Base-by-base conservation (phyloP, 2,797 vertebrate genomes). In the Fratercula arctica region DNA sequence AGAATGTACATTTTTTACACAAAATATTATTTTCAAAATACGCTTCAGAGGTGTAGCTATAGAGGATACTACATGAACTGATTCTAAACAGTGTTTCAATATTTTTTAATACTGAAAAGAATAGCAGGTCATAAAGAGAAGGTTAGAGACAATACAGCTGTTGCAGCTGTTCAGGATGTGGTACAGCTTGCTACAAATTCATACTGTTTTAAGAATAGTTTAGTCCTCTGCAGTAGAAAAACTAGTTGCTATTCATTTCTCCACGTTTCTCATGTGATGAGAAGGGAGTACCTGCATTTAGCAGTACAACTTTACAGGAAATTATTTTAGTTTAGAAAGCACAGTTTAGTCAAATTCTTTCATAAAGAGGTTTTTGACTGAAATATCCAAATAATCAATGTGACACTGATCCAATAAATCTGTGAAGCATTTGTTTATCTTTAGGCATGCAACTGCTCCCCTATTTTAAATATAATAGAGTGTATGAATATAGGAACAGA, bases 381-480 rank as follows among this genome's bases (percentile, higher is more conserved):
- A 94, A 95, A 82, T 77, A 89, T 29, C 54, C 45, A 79, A 90
- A 85, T 89, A 93, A 82, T 89, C 63, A 85, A 10, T 74, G 26
- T 90, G 45, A 28, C 37, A 85, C 28, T 83, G 78, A 72, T 79
- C 16, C 83, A 93, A 25, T 66, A 68, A 76, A 72, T 76, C 63
- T 2, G 0, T 64, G 74, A 87, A 87, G 41, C 56, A 37, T 89
- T 86, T 91, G 43, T 87, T 91, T 89, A 28, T 90, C 46, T 96
- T 91, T 74, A 70, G 67, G 59, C n/a, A 39, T 80, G 45, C 24
- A 53, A 35, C 23, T 83, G 54, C n/a, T 37, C n/a, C n/a, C 18
- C 70, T 87, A 25, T 61, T 94, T 93, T 64, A 69, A 76, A 35
- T 81, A 20, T 29, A 59, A 48, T 59, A 35, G 33, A 76, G 15